Base-by-base conservation (phyloP, 1,140 invertebrate species). In the Sminthurinus signatus region DNA sequence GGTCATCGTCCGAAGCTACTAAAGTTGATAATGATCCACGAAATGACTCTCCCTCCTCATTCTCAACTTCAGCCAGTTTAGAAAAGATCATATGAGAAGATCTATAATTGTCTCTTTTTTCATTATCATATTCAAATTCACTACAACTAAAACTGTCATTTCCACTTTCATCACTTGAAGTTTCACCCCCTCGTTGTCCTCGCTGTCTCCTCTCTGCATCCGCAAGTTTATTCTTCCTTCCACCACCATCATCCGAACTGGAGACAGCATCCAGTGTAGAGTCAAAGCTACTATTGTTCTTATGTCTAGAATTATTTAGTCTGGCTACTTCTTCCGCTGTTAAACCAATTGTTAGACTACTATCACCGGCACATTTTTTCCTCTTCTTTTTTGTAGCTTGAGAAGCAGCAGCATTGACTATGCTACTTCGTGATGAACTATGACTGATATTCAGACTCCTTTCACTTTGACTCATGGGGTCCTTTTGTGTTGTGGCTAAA, bases 91-190 rank as follows among this genome's bases (percentile, higher is more conserved):
- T 81, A 65, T 82, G 78, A 4, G 71, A 71, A 5, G 68, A 65
- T 50, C 77, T 75, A 70, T 79, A 79, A 36, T 36, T 36, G 5
- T 36, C 32, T 8, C 32, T 73, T 56, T 81, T 76, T 70, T 91
- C 91, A 74, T 92, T 89, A 73, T 97, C 93, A 75, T 95, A 96
- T 76, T 98, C 94, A 74, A 96, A 96, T 80, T 98, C 93, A 0
- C 93, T 97, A 77, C 93, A 97, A 0, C 93, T 97, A 78, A 97
- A 98, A 65, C 93, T 96, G 74, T 98, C 94, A 78, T 96, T 95
- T 2, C 91, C 91, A 75, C 90, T 93, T 75, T 96, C 93, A 73
- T 96, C 92, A 5, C 92, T 93, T 1, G 90, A 92, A 2, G 90
- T 92, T 0, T 62, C 62, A 15, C 59, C 62, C 36, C 62, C 67